A percentile compares a stretch with the other conserved stretches of the same genome.
Evolutionary conservation across 92 coral and sea anemone species (phyloP).

Genomic region (Umimayanthus chanpuru): DNA sequence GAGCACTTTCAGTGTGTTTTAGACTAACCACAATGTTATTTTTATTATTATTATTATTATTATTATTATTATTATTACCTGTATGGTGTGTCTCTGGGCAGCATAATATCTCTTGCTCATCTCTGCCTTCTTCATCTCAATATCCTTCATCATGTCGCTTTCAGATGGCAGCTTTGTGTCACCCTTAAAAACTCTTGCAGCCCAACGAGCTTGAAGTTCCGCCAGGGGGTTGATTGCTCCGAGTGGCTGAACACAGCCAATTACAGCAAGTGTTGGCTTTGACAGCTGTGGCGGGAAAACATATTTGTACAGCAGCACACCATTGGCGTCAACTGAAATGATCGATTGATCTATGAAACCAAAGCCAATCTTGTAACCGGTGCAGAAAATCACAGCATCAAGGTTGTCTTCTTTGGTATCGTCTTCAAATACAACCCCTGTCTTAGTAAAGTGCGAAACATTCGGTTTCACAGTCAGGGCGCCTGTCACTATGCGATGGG

Average conservation of each 20-base stretch:
- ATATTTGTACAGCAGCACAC: slow-evolving; percentile 89
- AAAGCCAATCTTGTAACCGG: slow-evolving; percentile 89
- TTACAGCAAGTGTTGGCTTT: slow-evolving; percentile 79
- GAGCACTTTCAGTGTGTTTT: too few relatives aligned
- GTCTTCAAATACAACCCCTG: slow-evolving; percentile 87
- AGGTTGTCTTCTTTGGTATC: slow-evolving; percentile 60
- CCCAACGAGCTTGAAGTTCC: slow-evolving; percentile 93
- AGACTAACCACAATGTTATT: too few relatives aligned
- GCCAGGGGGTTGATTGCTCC: slow-evolving; percentile 88
- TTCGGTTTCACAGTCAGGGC: slow-evolving; percentile 80
- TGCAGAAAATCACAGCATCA: slow-evolving; percentile 89
- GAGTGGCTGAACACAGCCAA: slow-evolving; percentile 87
- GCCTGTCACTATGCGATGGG: slow-evolving; percentile 79
- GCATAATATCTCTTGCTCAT: slow-evolving; percentile 81
- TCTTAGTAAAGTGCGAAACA: slow-evolving; percentile 68
- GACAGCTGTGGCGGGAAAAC: slow-evolving; percentile 82
- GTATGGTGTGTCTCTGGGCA: slow-evolving; percentile 83
- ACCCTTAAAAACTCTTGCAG: slow-evolving; percentile 76
- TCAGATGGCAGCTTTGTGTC: slow-evolving; percentile 61
- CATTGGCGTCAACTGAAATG: slow-evolving; percentile 65
- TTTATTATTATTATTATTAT: too few relatives aligned
- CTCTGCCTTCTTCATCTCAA: slow-evolving; percentile 56
- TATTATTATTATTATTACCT: slow-evolving; percentile 47
- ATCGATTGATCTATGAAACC: slow-evolving; percentile 73
- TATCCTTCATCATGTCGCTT: slow-evolving; percentile 69